Conservation (phyloP, 2,888 invertebrate genomes). For the Heterodera filipjevi region DNA sequence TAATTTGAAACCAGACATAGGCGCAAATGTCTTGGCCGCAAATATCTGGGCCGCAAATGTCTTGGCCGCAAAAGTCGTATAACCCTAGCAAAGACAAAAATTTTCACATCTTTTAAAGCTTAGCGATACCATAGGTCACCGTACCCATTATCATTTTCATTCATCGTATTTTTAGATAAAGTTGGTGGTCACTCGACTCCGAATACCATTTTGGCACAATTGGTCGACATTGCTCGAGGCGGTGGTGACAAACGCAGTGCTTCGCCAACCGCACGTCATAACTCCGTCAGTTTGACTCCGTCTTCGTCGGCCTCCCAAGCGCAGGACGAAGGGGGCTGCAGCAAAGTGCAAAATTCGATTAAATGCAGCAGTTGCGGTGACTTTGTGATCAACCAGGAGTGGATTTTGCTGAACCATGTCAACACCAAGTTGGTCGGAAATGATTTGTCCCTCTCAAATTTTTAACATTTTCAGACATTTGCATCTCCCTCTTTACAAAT, state of each 20-base stretch:
- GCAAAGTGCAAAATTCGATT: constrained; percentile 14
- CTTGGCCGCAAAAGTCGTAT: not conserved
- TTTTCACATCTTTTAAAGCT: no score
- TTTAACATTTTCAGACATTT: constrained; percentile 34
- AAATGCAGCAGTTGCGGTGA: constrained; percentile 27
- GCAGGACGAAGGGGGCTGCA: not conserved
- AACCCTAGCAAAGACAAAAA: no score
- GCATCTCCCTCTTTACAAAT: constrained; percentile 31
- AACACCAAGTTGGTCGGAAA: constrained; percentile 13
- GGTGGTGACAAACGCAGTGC: not conserved
- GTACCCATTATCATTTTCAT: no score
- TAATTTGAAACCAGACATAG: no score
- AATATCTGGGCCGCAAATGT: no score
- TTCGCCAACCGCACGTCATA: not conserved
- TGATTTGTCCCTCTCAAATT: not conserved
- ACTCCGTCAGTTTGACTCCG: not conserved
- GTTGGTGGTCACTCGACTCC: constrained; percentile 15
- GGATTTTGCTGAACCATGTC: constrained; percentile 30
- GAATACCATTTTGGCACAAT: constrained; percentile 25
- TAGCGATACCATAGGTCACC: no score
- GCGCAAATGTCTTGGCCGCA: no score
- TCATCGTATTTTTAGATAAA: not conserved
- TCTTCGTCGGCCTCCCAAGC: not conserved
- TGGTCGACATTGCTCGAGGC: constrained; percentile 23
- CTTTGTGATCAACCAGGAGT: constrained; percentile 27